Base-by-base conservation (phyloP, 2,888 invertebrate genomes). In the Yponomeuta malinellus region DNA sequence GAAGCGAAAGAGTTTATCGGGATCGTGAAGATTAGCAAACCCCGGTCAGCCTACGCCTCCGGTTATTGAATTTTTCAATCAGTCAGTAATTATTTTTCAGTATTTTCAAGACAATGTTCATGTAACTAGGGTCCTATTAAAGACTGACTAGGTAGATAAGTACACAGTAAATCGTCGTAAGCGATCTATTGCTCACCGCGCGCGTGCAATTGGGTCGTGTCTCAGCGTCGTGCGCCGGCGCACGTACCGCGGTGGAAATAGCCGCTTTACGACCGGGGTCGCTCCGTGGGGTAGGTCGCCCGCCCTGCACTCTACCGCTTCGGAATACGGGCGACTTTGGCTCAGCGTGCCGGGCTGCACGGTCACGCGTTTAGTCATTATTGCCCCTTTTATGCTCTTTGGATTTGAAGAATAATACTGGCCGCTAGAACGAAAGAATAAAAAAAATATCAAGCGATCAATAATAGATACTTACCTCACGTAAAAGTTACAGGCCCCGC, bases 241-340 rank as follows among this genome's bases (percentile, higher is more conserved):
- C 52, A 59, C 52, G 52, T 59, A 59, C 52, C 52, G 52, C 52
- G 52, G 52, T 59, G 52, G 52, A 59, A 59, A 59, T 59, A 59
- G 52, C 12, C 12, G 52, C 52, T 59, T 59, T 59, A 59, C 52
- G 52, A 59, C 15, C 52, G 52, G 52, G 12, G 52, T 59, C 15
- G 52, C 52, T 15, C 15, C 5, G 52, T 59, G 52, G 52, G 52
- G 52, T 59, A 59, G 52, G 52, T 59, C 52, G 52, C 52, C 52
- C 52, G 15, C 52, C 52, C 52, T 59, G 52, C 52, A 5, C 52
- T 15, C 52, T 59, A 59, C 15, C 1, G 52, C 52, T 5, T 59
- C 15, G 52, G 15, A 59, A 59, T 59, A 59, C 15, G 15, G 52
- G 52, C 52, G 12, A 59, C 1, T 12, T 15, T 59, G 15, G 1